Percentiles rank a stretch among this genome's conserved stretches.
Evolutionary conservation across 2,113 vertebrate species (phyloP).

Genomic region (Cygnus buccinator): DNA sequence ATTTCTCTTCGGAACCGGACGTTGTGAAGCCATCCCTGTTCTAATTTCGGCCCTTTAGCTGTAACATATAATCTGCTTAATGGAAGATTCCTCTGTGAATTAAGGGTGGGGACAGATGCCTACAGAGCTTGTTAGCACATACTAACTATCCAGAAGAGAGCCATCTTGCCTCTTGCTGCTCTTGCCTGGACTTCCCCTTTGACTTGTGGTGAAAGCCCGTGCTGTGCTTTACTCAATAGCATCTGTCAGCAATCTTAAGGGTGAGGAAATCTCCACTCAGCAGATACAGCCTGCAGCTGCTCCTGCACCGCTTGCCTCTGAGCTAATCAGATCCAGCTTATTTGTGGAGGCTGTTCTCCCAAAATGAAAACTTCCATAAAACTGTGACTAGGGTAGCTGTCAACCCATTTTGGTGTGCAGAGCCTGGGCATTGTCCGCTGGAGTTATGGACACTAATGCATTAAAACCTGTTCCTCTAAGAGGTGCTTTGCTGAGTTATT

Average conservation of each 20-base stretch:
- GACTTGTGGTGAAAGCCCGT: constrained; percentile 31
- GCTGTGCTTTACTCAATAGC: constrained; percentile 52
- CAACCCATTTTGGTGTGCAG: not conserved
- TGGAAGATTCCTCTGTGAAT: not conserved
- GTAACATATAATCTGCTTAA: not conserved
- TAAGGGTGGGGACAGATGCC: not conserved
- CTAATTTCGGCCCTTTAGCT: not conserved
- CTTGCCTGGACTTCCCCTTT: constrained; percentile 19
- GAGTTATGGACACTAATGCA: not conserved
- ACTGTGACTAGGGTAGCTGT: not conserved
- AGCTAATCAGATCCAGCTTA: constrained; percentile 24
- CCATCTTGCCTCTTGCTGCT: not conserved
- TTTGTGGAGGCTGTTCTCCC: not conserved
- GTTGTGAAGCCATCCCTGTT: not conserved
- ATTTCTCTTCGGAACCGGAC: not conserved
- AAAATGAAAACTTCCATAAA: constrained; percentile 8
- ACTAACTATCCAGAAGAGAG: not conserved
- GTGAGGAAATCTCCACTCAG: constrained; percentile 64
- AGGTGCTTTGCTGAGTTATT: not conserved
- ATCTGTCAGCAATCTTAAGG: constrained; percentile 42
- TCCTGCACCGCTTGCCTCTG: constrained; percentile 19
- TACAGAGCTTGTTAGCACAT: not conserved
- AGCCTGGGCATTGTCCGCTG: not conserved
- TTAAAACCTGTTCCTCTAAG: not conserved
- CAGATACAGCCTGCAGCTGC: constrained; percentile 57